phyloP scores from a whole-genome alignment of 35 echinoderm and acorn worm species.

The Patiria miniata region DNA sequence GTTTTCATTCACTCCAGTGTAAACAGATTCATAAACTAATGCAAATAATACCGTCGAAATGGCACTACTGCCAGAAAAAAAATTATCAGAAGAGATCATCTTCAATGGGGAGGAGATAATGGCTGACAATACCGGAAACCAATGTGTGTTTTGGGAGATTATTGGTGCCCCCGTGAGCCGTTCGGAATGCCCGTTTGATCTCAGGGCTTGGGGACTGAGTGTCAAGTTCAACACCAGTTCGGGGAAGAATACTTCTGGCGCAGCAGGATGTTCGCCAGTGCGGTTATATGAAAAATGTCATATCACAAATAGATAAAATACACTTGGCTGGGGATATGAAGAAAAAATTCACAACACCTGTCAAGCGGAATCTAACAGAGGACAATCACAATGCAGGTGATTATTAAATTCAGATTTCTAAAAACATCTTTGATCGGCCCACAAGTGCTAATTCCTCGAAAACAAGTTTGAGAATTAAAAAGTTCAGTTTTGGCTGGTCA shows the following conservation, averaged over 20 bases:
- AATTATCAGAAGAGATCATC: constrained; percentile 16
- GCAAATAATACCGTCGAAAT: background rate
- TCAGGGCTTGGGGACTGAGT: background rate
- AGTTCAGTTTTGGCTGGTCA: no score
- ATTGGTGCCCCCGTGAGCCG: background rate
- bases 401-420: no score
- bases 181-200: background rate
- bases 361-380: no score
- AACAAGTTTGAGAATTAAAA: no score
- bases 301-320: no score
- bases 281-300: no score
- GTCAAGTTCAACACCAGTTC: constrained; percentile 5
- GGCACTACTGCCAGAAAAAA: background rate
- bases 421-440: no score
- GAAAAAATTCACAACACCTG: no score
- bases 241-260: background rate
- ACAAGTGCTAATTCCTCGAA: no score
- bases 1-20: background rate
- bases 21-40: background rate
- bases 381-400: no score
- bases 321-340: no score
- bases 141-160: constrained; percentile 5
- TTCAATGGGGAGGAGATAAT: background rate
- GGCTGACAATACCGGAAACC: background rate
- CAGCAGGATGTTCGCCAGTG: background rate